phyloP scores from a whole-genome alignment of 2,888 invertebrate genomes.

The Drosophila kokeensis region DNA sequence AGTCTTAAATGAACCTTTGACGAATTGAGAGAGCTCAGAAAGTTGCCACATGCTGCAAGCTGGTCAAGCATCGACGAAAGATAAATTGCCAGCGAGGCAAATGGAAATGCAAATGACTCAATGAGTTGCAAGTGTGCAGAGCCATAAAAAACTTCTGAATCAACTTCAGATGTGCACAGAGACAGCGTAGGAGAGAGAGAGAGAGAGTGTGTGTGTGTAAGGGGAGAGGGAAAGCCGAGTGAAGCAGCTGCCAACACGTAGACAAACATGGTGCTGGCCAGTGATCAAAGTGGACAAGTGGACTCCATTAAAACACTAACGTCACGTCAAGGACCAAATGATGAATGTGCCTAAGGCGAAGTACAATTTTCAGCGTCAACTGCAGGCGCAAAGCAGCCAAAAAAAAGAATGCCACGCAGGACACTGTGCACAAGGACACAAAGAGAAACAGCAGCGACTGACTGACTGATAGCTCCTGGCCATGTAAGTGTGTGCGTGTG shows the following conservation, averaged over 20 bases:
- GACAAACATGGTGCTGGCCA: conserved; percentile 54
- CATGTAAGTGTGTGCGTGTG: neutral
- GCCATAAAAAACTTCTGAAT: conserved; percentile 30
- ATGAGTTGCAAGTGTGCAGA: conserved; percentile 38
- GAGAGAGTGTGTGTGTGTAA: neutral
- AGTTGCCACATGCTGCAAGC: neutral
- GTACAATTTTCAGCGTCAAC: conserved; percentile 32
- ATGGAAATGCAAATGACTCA: conserved; percentile 74
- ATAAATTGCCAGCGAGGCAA: conserved; percentile 46
- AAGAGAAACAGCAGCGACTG: conserved; percentile 43
- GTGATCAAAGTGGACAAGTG: conserved; percentile 79
- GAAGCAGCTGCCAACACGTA: conserved; percentile 60
- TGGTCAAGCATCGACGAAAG: neutral
- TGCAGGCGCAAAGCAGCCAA: conserved; percentile 60
- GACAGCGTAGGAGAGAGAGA: neutral
- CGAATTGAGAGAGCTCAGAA: neutral
- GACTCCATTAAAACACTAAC: conserved; percentile 82
- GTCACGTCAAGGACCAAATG: conserved; percentile 76
- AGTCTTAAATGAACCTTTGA: neutral
- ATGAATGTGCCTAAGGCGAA: conserved; percentile 77
- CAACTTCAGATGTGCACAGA: neutral
- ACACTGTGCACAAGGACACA: conserved; percentile 28
- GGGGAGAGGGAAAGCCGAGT: conserved; percentile 7
- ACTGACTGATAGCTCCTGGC: conserved; percentile 49
- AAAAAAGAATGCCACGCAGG: conserved; percentile 25